Evolutionary conservation across 2,888 invertebrate species (phyloP), one percentile per base, ranked within the genome.

Genomic region (Drosophila anceps): DNA sequence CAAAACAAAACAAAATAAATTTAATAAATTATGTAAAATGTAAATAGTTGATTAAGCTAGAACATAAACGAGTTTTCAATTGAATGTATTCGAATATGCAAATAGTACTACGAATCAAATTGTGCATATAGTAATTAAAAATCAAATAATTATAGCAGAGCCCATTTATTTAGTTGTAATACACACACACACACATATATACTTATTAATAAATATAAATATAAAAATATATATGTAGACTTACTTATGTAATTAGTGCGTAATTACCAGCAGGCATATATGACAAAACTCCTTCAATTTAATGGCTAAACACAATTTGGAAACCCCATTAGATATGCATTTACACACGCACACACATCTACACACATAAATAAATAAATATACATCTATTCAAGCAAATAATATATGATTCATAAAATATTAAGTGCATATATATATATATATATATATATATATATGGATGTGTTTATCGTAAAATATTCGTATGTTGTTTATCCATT

Each of bases 71-170:
- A 50, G 60, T 48, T 46, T 60, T 57, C 48, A 79, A 75, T 70
- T 69, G 20, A 57, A 62, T 66, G 37, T 66, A 44, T 79, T 33
- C 29, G 74, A 63, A 66, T 79, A 88, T 76, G 76, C 76, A 81
- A 81, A 60, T 67, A 70, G 41, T 64, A 55, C 55, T 55, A 72
- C 59, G 57, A 80, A 82, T 88, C 53, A 81, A 86, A 78, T 82
- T 85, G 89, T 89, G 89, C 85, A 87, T 85, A 85, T 89, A 85
- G 82, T 81, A 79, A 83, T 81, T 77, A 83, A 83, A 68, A 76
- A 65, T 66, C 43, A 39, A 64, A 59, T 70, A 76, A 75, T 69
- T 70, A 58, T 63, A 79, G 59, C 72, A 62, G 63, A 69, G 66
- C 53, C 55, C 63, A 53, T 53, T 66, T 74, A 83, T 67, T 68